Conservation (phyloP, 92 coral and sea anemone species). For the Epizoanthus illoricatus region DNA sequence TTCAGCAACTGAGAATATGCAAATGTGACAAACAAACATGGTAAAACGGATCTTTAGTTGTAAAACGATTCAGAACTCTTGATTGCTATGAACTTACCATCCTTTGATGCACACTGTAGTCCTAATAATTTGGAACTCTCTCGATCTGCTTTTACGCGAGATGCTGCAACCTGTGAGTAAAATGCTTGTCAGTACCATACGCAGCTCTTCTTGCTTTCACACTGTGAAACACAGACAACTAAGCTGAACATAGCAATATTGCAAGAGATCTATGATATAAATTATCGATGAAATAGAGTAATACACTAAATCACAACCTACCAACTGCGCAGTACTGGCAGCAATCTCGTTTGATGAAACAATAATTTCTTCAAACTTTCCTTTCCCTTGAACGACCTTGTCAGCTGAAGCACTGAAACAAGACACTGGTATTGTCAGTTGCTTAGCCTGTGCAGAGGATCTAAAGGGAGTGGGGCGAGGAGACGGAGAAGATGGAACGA, state of each 20-base stretch:
- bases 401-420: slow-evolving; percentile 87
- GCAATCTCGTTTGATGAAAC: slow-evolving; percentile 96
- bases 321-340: slow-evolving; percentile 99
- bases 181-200: too few species aligned
- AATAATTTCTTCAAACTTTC: slow-evolving; percentile 96
- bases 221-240: too few species aligned
- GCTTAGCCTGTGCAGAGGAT: not conserved
- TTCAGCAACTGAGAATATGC: slow-evolving; percentile 75
- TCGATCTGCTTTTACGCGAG: slow-evolving; percentile 88
- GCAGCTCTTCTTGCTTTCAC: too few species aligned
- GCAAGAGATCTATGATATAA: too few species aligned
- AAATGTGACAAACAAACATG: not conserved
- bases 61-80: not conserved
- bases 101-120: slow-evolving; percentile 80
- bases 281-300: too few species aligned
- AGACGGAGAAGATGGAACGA: too few species aligned
- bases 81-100: slow-evolving; percentile 50
- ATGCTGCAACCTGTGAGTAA: slow-evolving; percentile 82
- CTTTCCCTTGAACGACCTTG: slow-evolving; percentile 91
- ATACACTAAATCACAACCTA: slow-evolving; percentile 33
- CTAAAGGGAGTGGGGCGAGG: too few species aligned
- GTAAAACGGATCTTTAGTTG: not conserved
- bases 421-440: not conserved
- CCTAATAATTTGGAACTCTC: slow-evolving; percentile 72
- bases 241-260: too few species aligned